Evolutionary conservation across 2,888 invertebrate species (phyloP).

Genomic region (Euspilapteryx auroguttella): DNA sequence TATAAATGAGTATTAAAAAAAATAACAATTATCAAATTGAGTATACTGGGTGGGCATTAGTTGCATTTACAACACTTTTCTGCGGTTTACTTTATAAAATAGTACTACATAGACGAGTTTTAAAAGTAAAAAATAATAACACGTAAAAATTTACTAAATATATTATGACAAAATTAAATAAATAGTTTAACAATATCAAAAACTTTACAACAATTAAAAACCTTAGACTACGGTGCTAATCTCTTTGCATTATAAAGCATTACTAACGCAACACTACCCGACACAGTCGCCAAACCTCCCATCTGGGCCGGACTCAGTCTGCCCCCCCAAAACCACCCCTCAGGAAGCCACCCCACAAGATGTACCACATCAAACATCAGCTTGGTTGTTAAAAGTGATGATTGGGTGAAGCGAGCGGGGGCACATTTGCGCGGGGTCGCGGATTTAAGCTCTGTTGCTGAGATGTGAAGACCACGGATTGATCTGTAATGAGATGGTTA

Average conservation of each 20-base stretch:
- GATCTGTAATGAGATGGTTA: constrained; percentile 29
- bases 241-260: constrained; percentile 34
- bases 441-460: constrained; percentile 19
- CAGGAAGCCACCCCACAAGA: constrained; percentile 79
- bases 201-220: too few relatives aligned
- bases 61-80: too few relatives aligned
- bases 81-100: too few relatives aligned
- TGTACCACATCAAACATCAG: constrained; percentile 70
- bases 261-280: constrained; percentile 28
- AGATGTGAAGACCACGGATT: constrained; percentile 25
- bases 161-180: too few relatives aligned
- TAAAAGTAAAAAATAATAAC: too few relatives aligned
- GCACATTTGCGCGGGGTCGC: constrained; percentile 26
- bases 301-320: constrained; percentile 41
- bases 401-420: constrained; percentile 29
- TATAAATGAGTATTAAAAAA: too few relatives aligned
- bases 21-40: too few relatives aligned
- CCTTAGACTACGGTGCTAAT: too few relatives aligned
- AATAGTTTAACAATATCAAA: too few relatives aligned
- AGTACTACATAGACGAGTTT: too few relatives aligned
- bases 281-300: constrained; percentile 24
- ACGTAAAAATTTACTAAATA: too few relatives aligned
- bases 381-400: constrained; percentile 33
- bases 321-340: constrained; percentile 80
- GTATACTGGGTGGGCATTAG: too few relatives aligned